A percentile compares a stretch with the other conserved stretches of the same genome.
Conservation (phyloP, 2,113 vertebrate species). For the Merops nubicus region DNA sequence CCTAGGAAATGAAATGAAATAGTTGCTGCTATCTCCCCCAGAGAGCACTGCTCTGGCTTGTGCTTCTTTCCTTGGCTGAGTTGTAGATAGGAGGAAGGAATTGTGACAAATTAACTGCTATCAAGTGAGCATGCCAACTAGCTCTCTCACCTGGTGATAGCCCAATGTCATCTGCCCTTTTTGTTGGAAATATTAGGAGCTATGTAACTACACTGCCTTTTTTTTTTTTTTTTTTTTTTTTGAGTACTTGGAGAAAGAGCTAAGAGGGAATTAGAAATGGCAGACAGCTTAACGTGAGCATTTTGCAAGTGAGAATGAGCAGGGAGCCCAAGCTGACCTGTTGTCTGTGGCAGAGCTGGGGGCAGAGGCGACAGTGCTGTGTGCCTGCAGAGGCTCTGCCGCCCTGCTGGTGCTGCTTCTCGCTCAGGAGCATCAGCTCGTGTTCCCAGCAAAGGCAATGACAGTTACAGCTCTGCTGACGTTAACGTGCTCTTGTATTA, state of each 20-base stretch:
- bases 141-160: not conserved
- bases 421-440: not conserved
- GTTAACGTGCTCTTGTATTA: not conserved
- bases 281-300: not conserved
- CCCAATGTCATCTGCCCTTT: not conserved
- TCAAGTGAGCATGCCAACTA: rapidly evolving
- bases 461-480: not conserved
- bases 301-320: not conserved
- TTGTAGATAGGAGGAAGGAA: not conserved
- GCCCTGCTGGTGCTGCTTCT: rapidly evolving
- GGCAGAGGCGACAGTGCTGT: rapidly evolving
- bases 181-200: not conserved
- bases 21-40: not conserved
- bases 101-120: not conserved
- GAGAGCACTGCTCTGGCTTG: not conserved
- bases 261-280: not conserved
- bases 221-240: not conserved
- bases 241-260: not conserved
- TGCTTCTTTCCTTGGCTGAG: not conserved
- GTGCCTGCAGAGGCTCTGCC: not conserved
- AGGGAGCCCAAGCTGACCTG: not conserved
- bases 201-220: not conserved
- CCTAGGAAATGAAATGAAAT: not conserved
- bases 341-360: rapidly evolving
- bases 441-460: not conserved